Evolutionary conservation across 1,140 invertebrate genomes (phyloP).

Genomic region (Zaprionus capensis): DNA sequence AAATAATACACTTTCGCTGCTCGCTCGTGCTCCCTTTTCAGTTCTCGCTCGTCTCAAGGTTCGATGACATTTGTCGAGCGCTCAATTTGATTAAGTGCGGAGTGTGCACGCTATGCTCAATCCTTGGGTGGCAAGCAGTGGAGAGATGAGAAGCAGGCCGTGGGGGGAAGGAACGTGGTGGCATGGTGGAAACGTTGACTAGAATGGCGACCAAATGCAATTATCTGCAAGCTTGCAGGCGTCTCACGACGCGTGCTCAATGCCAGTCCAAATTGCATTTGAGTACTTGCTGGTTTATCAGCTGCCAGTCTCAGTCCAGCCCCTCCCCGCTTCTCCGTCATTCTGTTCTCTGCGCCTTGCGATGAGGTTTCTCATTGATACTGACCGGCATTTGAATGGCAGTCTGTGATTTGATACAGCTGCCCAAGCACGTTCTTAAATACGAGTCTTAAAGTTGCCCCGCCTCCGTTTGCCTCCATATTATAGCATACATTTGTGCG

Average conservation of each 20-base stretch:
- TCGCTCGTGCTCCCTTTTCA: conserved; percentile 6
- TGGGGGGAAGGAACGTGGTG: conserved; percentile 1
- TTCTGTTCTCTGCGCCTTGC: not conserved
- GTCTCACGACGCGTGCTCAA: conserved; percentile 51
- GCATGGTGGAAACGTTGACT: not conserved
- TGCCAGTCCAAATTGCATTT: conserved; percentile 70
- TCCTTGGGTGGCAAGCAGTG: conserved; percentile 10
- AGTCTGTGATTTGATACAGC: conserved; percentile 26
- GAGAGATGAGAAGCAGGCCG: not conserved
- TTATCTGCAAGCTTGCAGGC: conserved; percentile 64
- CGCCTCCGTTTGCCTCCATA: conserved; percentile 30
- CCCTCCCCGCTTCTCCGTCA: too few relatives aligned
- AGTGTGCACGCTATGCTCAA: conserved; percentile 25
- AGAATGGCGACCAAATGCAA: conserved; percentile 70
- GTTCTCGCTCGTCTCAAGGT: conserved; percentile 57
- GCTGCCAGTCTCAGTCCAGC: conserved; percentile 19
- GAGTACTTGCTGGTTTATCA: conserved; percentile 48
- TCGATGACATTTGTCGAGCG: conserved; percentile 73
- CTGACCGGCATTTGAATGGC: conserved; percentile 56
- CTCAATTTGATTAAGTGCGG: conserved; percentile 79
- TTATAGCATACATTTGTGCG: conserved; percentile 56
- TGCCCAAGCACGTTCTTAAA: not conserved
- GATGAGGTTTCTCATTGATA: conserved; percentile 43
- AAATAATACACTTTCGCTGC: conserved; percentile 63
- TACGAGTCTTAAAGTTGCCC: conserved; percentile 35